phyloP scores from a whole-genome alignment of 2,797 vertebrate species.

The Pteronotus mesoamericanus region DNA sequence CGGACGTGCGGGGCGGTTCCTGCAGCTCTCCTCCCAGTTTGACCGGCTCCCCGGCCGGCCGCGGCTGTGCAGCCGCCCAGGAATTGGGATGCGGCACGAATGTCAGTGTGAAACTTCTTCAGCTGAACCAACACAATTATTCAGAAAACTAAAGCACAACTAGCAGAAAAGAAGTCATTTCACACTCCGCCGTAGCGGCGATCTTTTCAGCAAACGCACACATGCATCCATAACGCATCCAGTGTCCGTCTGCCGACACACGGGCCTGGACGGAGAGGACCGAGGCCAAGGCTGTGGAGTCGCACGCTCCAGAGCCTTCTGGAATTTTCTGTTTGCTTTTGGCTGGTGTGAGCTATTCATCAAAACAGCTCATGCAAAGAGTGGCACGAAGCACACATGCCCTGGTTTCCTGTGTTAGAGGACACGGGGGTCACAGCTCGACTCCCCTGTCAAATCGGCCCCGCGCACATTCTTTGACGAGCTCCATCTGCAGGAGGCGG shows the following conservation, averaged over 20 bases:
- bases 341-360: background rate
- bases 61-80: background rate
- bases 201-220: fast-evolving
- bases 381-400: fast-evolving
- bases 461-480: background rate
- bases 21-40: background rate
- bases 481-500: background rate
- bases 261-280: fast-evolving
- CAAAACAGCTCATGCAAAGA: background rate
- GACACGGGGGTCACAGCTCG: background rate
- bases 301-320: background rate
- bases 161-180: background rate
- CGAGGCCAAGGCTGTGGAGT: fast-evolving
- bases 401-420: background rate
- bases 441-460: background rate
- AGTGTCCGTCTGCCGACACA: too few species aligned
- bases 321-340: background rate
- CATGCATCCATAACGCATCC: fast-evolving
- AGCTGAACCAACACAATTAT: background rate
- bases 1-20: background rate
- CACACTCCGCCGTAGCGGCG: fast-evolving
- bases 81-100: background rate
- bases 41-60: background rate
- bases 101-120: background rate
- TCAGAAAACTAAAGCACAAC: background rate